Evolutionary conservation across 2,888 invertebrate genomes (phyloP), one percentile per base, ranked within the genome.

Genomic region (Galeopsomyia nigrocyanea): DNA sequence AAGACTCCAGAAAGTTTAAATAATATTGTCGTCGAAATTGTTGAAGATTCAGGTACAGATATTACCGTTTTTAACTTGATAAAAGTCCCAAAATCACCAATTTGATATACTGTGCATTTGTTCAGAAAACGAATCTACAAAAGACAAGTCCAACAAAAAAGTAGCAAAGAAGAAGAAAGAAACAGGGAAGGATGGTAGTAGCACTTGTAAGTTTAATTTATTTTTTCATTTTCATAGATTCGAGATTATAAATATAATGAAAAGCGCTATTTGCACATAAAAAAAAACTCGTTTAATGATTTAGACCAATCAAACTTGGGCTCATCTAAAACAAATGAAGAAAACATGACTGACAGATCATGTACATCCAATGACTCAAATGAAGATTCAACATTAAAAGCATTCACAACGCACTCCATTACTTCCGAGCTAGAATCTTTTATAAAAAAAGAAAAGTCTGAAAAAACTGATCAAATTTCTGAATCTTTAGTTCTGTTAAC

Each of bases 181-280:
- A 49, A 17, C 10, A 17, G 64, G 56, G 0, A 61, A 68, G 9
- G 31, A 62, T 47, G n/a, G n/a, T n/a, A 22, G 9, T 22, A 67
- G 9, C 19, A 53, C 21, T 22, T 55, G 71, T 71, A 62, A 74
- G 71, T 68, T 62, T 65, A 17, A 19, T 21, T 49, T 51, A 49
- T 68, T 53, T 31, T 50, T 61, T n/a, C 49, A 49, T 56, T 46
- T 49, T n/a, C 61, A 50, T 26, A 26, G 3, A 26, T 26, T 60
- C n/a, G 47, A 58, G 60, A 61, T 62, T 49, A 13, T 62, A 51
- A 26, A 55, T 55, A 65, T 66, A 26, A 26, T 53, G 66, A 63
- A 16, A 64, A 71, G 55, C 75, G 72, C 60, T 72, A 75, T 66
- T 50, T 77, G 53, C 13, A 67, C 77, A 77, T 76, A 73, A 73